These are phyloP conservation scores for Nycticryphes semicollaris DNA, from an alignment of 2,113 vertebrate genomes.

Conservation along the genomic window DNA sequence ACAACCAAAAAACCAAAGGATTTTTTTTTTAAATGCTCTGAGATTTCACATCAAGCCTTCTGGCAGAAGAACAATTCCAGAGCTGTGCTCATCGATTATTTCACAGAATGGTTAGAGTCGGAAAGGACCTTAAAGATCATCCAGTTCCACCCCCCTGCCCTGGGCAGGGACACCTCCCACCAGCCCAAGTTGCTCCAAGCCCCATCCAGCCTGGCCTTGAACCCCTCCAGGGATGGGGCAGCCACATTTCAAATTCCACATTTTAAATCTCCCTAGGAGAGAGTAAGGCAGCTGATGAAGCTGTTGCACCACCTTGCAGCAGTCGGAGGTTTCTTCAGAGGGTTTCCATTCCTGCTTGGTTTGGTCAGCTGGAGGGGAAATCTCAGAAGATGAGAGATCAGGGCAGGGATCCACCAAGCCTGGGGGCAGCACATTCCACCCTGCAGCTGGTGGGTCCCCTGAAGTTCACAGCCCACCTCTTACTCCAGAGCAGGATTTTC, in stretches of 20 bases:
- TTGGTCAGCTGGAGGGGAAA: background rate
- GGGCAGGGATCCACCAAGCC: accelerated
- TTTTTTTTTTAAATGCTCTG: background rate
- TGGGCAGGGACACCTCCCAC: no score
- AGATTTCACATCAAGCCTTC: background rate
- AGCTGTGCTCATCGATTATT: background rate
- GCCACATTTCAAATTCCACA: no score
- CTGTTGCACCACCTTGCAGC: background rate
- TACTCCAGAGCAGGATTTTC: background rate
- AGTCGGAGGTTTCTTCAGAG: background rate
- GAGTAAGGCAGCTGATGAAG: background rate
- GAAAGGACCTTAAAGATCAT: no score
- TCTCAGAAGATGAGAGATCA: background rate
- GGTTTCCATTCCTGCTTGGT: background rate
- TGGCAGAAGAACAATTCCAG: background rate
- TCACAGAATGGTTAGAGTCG: no score
- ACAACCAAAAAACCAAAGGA: background rate
- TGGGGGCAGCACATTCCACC: background rate
- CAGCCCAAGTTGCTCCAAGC: no score
- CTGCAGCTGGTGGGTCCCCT: background rate
- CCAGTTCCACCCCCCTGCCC: no score
- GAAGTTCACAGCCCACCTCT: background rate
- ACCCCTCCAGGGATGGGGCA: no score
- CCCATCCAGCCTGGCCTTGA: no score
- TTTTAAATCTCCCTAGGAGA: background rate